A percentile compares a stretch with the other conserved stretches of the same genome.
Evolutionary conservation across 2,797 vertebrate species (phyloP).

Genomic region (Neopelma chrysocephalum): DNA sequence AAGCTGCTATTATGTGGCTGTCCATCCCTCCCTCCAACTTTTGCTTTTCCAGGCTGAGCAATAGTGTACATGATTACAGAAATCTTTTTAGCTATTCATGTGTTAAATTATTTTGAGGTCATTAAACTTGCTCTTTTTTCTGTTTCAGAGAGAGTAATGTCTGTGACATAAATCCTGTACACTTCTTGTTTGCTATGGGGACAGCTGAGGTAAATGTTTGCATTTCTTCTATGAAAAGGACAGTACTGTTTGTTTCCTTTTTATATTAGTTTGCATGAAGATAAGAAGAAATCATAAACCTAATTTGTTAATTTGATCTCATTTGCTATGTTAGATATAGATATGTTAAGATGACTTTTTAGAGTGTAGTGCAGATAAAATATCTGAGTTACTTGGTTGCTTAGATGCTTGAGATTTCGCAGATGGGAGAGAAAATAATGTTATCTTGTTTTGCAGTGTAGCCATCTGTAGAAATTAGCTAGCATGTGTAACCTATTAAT

Average conservation of each 20-base stretch:
- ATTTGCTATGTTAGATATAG: background rate
- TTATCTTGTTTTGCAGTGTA: background rate
- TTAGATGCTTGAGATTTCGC: background rate
- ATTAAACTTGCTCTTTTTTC: background rate
- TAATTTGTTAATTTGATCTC: background rate
- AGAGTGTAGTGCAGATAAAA: background rate
- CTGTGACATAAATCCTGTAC: slow-evolving; percentile 92
- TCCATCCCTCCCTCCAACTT: background rate
- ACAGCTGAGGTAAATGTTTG: slow-evolving; percentile 84
- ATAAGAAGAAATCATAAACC: background rate
- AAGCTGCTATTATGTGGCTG: background rate
- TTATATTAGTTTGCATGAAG: background rate
- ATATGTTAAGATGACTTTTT: background rate
- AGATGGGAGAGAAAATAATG: background rate
- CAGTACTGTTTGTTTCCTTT: background rate
- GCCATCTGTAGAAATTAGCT: background rate
- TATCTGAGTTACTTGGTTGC: background rate
- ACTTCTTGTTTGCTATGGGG: slow-evolving; percentile 92
- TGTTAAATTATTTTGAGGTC: background rate
- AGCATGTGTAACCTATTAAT: background rate
- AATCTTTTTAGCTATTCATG: background rate
- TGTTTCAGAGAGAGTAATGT: slow-evolving; percentile 87
- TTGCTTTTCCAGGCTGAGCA: background rate
- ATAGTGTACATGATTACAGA: background rate
- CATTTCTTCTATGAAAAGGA: background rate